phyloP scores from a whole-genome alignment of 2,113 vertebrate genomes.

The Neogobius melanostomus region DNA sequence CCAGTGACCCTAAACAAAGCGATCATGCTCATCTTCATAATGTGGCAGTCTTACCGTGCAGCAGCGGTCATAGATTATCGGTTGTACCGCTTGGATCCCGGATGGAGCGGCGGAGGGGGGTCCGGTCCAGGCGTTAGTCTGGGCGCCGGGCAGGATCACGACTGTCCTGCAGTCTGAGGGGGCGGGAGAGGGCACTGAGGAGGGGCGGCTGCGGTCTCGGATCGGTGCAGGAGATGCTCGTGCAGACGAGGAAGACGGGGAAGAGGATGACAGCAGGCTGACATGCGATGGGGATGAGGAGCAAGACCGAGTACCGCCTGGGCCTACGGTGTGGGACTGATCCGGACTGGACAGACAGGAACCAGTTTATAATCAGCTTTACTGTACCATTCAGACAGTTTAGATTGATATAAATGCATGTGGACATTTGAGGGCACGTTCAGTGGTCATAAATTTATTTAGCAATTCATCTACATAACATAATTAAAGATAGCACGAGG shows the following conservation, averaged over 20 bases:
- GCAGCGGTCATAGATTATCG: background rate
- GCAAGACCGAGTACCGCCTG: background rate
- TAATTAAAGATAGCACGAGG: no score
- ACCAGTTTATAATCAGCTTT: background rate
- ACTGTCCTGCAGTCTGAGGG: background rate
- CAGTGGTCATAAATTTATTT: no score
- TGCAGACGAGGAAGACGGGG: background rate
- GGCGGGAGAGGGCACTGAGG: background rate
- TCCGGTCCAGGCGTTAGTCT: background rate
- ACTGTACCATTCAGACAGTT: background rate
- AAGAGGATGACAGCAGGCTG: background rate
- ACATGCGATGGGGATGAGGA: background rate
- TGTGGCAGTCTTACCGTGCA: background rate
- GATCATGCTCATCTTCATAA: no score
- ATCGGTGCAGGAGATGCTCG: background rate
- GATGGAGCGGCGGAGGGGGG: background rate
- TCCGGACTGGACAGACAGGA: constrained; percentile 1
- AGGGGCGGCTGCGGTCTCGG: background rate
- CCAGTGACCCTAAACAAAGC: no score
- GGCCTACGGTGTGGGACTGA: background rate
- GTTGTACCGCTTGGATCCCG: background rate
- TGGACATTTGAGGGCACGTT: no score
- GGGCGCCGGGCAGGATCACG: background rate
- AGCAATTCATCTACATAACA: no score
- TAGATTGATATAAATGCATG: no score